These are phyloP conservation scores for Choloepus didactylus DNA, from an alignment of 2,797 vertebrate species.

Conservation along the genomic window DNA sequence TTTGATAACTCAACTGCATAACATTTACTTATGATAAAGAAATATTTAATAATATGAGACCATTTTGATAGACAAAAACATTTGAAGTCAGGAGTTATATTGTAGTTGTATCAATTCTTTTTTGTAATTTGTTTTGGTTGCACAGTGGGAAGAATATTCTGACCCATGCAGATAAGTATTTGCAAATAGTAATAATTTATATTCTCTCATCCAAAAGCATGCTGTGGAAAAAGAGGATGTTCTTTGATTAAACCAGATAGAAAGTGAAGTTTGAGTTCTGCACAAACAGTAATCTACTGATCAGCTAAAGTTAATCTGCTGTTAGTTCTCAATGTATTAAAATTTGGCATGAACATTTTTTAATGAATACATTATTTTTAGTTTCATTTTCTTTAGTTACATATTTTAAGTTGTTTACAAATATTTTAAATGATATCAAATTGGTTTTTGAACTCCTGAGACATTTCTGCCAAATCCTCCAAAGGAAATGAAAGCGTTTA, in stretches of 20 bases:
- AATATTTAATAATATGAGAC: not conserved
- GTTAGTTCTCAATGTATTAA: slow-evolving; percentile 5
- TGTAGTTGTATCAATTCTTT: not conserved
- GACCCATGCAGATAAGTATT: slow-evolving; percentile 18
- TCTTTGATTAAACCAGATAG: slow-evolving; percentile 36
- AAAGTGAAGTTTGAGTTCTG: slow-evolving; percentile 46
- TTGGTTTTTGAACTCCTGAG: not conserved
- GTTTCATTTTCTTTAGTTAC: slow-evolving; percentile 49
- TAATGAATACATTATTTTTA: not conserved
- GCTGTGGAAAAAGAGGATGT: not conserved
- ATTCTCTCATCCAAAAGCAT: slow-evolving; percentile 1
- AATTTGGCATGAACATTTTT: not conserved
- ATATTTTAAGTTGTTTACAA: slow-evolving; percentile 15
- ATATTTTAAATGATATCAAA: slow-evolving; percentile 31
- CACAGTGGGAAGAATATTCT: slow-evolving; percentile 18
- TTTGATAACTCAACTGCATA: not conserved
- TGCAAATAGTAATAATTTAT: not conserved
- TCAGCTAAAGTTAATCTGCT: not conserved
- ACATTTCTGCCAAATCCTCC: slow-evolving; percentile 38
- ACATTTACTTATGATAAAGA: slow-evolving; percentile 5
- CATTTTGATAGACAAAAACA: slow-evolving; percentile 29
- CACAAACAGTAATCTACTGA: not conserved
- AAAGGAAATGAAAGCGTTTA: slow-evolving; percentile 45
- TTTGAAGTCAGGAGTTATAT: slow-evolving; percentile 21
- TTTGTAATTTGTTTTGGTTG: slow-evolving; percentile 60